These are phyloP conservation scores for Lapara coniferarum DNA, from an alignment of 2,888 invertebrate species.

Conservation along the genomic window DNA sequence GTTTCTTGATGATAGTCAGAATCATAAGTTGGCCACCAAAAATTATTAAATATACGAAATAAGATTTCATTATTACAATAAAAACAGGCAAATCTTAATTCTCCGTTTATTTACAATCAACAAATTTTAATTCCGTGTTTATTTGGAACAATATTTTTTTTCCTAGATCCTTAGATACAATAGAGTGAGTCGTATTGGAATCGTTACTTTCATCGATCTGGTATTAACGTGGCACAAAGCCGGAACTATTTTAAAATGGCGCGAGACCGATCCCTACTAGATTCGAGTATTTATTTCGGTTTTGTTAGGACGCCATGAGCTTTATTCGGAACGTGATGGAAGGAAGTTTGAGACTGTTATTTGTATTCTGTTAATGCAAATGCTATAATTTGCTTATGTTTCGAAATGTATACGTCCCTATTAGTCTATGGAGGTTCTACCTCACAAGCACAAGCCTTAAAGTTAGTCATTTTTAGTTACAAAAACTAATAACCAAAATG, in stretches of 20 bases:
- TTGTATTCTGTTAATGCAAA: neutral
- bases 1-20: too few relatives aligned
- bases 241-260: slow-evolving; percentile 14
- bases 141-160: neutral
- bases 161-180: neutral
- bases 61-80: too few relatives aligned
- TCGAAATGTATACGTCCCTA: too few relatives aligned
- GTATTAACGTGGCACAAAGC: slow-evolving; percentile 15
- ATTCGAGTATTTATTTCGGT: slow-evolving; percentile 21
- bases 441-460: too few relatives aligned
- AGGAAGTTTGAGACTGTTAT: neutral
- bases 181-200: neutral
- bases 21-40: too few relatives aligned
- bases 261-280: neutral
- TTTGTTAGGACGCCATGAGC: slow-evolving; percentile 3
- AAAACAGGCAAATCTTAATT: too few relatives aligned
- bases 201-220: slow-evolving; percentile 11
- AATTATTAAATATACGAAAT: too few relatives aligned
- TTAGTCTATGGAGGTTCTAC: too few relatives aligned
- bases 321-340: slow-evolving; percentile 15
- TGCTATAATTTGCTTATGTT: neutral
- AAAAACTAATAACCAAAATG: too few relatives aligned
- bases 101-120: too few relatives aligned
- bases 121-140: neutral
- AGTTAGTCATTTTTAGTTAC: too few relatives aligned